Conservation (phyloP, 2,113 vertebrate species). For the Corythornis cristatus region DNA sequence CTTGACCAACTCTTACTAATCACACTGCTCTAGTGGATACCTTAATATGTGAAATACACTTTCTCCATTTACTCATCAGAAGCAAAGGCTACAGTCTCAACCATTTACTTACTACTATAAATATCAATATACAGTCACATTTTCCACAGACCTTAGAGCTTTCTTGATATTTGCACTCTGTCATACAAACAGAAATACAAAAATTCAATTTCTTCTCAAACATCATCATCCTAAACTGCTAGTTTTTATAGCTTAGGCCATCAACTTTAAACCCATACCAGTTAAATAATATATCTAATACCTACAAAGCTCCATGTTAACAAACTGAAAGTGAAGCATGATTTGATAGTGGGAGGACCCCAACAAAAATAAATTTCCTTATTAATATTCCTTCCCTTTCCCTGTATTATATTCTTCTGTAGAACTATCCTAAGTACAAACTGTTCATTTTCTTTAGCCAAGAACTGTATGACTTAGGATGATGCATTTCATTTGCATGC, state of each 20-base stretch:
- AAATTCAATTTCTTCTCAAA: background rate
- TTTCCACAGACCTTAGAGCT: background rate
- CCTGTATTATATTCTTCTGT: background rate
- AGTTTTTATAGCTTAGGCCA: background rate
- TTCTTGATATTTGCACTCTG: background rate
- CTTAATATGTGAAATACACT: background rate
- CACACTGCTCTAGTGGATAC: rapidly evolving
- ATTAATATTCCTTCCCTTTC: background rate
- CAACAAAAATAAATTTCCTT: background rate
- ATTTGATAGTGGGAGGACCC: background rate
- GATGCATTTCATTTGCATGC: background rate
- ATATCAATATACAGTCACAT: background rate
- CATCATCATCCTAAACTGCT: background rate
- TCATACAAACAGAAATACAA: background rate
- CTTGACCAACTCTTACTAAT: background rate
- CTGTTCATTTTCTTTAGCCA: background rate
- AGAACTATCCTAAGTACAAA: background rate
- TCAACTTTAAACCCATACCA: background rate
- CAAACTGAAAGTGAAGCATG: background rate
- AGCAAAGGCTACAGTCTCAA: background rate
- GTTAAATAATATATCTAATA: background rate
- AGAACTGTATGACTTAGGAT: background rate
- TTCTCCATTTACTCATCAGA: background rate
- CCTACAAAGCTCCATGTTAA: background rate
- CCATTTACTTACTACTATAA: background rate